phyloP scores from a whole-genome alignment of 2,888 invertebrate genomes.

The Diaprepes abbreviatus region DNA sequence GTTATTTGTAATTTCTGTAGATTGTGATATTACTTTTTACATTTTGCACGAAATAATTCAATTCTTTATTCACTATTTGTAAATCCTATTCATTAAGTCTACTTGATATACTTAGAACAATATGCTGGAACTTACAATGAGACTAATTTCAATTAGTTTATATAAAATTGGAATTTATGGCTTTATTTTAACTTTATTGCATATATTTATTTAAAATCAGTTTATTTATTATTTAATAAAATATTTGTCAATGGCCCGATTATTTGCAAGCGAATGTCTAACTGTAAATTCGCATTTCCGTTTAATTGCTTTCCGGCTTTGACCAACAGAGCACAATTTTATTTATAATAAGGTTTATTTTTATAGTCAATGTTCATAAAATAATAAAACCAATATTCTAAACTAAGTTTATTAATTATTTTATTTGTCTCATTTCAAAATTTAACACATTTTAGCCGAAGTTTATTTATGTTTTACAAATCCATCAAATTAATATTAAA shows the following conservation, averaged over 20 bases:
- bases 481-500: too few species aligned
- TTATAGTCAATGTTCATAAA: slow-evolving; percentile 3
- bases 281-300: slow-evolving; percentile 14
- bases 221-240: slow-evolving; percentile 17
- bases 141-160: neutral
- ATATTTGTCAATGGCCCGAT: slow-evolving; percentile 24
- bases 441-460: too few species aligned
- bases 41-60: too few species aligned
- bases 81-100: too few species aligned
- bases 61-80: too few species aligned
- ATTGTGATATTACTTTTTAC: too few species aligned
- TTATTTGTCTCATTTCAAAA: neutral
- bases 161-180: neutral
- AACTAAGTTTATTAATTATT: neutral
- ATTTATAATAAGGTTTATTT: slow-evolving; percentile 18
- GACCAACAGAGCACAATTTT: slow-evolving; percentile 18
- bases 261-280: slow-evolving; percentile 27
- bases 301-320: slow-evolving; percentile 20
- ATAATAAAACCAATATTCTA: neutral
- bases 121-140: too few species aligned
- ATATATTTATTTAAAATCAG: slow-evolving; percentile 17
- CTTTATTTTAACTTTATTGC: slow-evolving; percentile 2
- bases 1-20: too few species aligned
- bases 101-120: too few species aligned
- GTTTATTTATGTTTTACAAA: too few species aligned